These are phyloP conservation scores for Anastatus disparis DNA, from an alignment of 1,140 invertebrate genomes.

Conservation along the genomic window DNA sequence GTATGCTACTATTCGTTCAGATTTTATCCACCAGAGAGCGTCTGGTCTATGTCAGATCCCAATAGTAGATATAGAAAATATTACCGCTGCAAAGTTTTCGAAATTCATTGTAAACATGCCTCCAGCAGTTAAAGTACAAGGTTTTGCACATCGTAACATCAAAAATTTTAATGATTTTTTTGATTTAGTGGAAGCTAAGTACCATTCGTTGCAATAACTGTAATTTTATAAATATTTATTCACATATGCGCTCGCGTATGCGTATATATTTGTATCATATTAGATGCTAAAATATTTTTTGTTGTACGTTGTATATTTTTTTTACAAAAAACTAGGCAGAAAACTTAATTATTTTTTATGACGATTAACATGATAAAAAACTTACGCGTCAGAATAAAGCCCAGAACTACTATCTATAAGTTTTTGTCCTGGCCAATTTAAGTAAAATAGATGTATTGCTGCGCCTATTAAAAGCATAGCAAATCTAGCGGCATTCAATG, in stretches of 20 bases:
- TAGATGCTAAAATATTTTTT: background rate
- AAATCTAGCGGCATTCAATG: background rate
- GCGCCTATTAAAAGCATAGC: background rate
- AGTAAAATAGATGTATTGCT: background rate
- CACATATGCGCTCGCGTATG: no score
- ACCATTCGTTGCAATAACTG: conserved; percentile 13
- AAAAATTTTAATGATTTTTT: background rate
- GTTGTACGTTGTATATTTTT: no score
- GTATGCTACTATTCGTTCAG: no score
- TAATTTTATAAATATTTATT: no score
- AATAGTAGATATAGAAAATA: no score
- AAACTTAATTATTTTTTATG: no score
- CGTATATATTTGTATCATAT: no score
- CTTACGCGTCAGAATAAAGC: background rate
- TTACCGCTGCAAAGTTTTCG: conserved; percentile 7
- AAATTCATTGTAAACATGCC: conserved; percentile 7
- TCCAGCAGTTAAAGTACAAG: conserved; percentile 5
- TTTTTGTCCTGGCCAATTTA: conserved; percentile 6
- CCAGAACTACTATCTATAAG: background rate
- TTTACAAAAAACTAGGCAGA: no score
- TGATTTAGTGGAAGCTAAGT: background rate
- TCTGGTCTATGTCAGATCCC: no score
- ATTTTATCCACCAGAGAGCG: no score
- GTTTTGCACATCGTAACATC: background rate
- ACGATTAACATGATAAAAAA: no score